Evolutionary conservation across 2,113 vertebrate species (phyloP).

Genomic region (Pandion haliaetus): DNA sequence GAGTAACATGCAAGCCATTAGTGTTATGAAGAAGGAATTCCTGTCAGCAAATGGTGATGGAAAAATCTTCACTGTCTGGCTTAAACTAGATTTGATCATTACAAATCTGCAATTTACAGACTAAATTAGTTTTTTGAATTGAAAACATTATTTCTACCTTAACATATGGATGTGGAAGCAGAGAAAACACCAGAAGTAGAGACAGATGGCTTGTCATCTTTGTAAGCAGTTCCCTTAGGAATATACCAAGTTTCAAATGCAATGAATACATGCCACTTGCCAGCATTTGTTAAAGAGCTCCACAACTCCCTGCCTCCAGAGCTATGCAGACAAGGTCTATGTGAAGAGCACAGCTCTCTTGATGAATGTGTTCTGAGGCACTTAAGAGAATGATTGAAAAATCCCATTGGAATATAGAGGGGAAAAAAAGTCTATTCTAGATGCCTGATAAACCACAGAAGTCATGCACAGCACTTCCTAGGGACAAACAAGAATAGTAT

Average conservation of each 20-base stretch:
- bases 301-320: background rate
- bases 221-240: background rate
- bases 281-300: background rate
- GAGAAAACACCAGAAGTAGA: conserved; percentile 12
- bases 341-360: background rate
- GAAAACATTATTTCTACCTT: conserved; percentile 10
- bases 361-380: background rate
- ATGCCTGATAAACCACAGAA: background rate
- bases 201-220: conserved; percentile 34
- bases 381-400: background rate
- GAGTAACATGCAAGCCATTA: background rate
- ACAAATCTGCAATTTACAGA: background rate
- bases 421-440: background rate
- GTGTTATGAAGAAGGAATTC: background rate
- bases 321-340: background rate
- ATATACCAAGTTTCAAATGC: background rate
- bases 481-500: background rate
- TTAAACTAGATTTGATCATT: background rate
- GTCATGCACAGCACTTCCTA: background rate
- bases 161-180: background rate
- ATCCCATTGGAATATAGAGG: background rate
- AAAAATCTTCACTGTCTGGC: background rate
- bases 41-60: background rate
- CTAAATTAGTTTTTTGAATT: background rate
- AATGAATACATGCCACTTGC: background rate